Conservation (phyloP, 2,113 vertebrate genomes). For the Lepus americanus region DNA sequence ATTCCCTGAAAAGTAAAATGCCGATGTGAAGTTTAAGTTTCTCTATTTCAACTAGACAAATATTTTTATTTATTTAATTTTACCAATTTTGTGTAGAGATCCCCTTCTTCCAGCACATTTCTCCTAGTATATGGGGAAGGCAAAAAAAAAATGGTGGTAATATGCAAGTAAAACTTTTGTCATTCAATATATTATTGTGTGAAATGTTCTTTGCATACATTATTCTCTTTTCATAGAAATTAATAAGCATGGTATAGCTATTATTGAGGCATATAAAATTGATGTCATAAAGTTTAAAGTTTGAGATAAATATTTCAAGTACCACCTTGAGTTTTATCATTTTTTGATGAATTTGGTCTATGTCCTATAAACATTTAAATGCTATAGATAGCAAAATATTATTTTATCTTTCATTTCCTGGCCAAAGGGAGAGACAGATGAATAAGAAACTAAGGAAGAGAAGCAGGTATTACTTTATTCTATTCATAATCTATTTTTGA, state of each 20-base stretch:
- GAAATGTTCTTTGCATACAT: slow-evolving; percentile 26
- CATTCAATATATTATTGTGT: background rate
- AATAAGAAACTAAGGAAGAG: background rate
- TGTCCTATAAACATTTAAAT: slow-evolving; percentile 25
- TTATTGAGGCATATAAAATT: slow-evolving; percentile 48
- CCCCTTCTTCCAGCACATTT: background rate
- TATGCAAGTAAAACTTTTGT: slow-evolving; percentile 53
- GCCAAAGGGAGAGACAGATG: background rate
- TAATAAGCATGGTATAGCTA: background rate
- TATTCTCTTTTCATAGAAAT: slow-evolving; percentile 57
- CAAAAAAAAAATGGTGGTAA: slow-evolving; percentile 3
- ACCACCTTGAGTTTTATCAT: background rate
- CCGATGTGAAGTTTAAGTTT: background rate
- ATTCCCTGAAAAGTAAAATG: background rate
- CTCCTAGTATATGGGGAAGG: background rate
- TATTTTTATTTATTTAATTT: background rate
- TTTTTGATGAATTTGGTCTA: background rate
- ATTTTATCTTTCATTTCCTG: background rate
- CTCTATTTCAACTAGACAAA: slow-evolving; percentile 19
- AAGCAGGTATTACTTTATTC: slow-evolving; percentile 7
- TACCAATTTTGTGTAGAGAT: background rate
- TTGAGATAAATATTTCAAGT: slow-evolving; percentile 18
- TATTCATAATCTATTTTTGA: slow-evolving; percentile 40
- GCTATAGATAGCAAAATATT: background rate
- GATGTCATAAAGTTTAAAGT: slow-evolving; percentile 6